Evolutionary conservation across 2,888 invertebrate species (phyloP), one percentile per base, ranked within the genome.

Genomic region (Myopa tessellatipennis): DNA sequence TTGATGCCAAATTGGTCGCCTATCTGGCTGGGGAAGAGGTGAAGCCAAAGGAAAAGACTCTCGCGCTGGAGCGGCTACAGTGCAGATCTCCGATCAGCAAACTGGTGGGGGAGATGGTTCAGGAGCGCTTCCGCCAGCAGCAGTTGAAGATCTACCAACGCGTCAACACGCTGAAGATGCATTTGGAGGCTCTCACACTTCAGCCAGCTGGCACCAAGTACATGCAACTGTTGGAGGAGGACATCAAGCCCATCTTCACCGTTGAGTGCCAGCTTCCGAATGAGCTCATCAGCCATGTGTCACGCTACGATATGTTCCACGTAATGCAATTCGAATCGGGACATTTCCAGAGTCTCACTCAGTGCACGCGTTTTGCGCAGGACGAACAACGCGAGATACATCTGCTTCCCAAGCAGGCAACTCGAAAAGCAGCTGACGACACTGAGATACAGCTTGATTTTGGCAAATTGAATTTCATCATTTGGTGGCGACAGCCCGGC

Each of bases 401-500:
- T 26, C 70, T 85, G 65, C 80, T 78, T n/a, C 74, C 55, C 40
- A 71, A 65, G 26, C 26, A 36, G 45, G 40, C 26, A 70, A 68
- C 40, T 26, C 34, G n/a, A 45, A 38, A 38, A 7, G 65, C 34
- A 63, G 74, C 45, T 18, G 63, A 63, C 16, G 79, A 78, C 77
- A 60, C 73, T 38, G 70, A 58, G 3, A 3, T 40, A 0, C 18
- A 61, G 26, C 36, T 70, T 18, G 68, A 82, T 68, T 82, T 85
- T 79, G 86, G 87, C 6, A 83, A 82, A 73, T 82, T 87, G 79
- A 82, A 86, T 76, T 86, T 87, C 52, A 84, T 86, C 4, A 82
- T 87, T 10, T 87, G 87, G 87, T 87, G 87, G 87, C 87, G 87
- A 70, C 86, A 87, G n/a, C 85, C 87, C 0, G 86, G 87, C 68